Percentiles rank a stretch among this genome's conserved stretches.
Evolutionary conservation across 2,888 invertebrate genomes (phyloP).

Genomic region (Oeneis ivallda): DNA sequence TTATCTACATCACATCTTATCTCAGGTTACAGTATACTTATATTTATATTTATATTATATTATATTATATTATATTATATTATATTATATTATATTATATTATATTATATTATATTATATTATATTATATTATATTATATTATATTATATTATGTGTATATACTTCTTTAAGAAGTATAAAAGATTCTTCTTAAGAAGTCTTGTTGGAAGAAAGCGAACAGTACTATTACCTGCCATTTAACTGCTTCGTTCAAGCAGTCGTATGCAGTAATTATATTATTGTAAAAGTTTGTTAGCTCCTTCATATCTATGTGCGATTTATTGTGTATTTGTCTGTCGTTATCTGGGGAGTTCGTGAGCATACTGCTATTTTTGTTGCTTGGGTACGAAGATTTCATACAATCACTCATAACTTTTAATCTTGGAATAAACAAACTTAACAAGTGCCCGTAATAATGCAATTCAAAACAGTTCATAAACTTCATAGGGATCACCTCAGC

Average conservation of each 20-base stretch:
- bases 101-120: too few species aligned
- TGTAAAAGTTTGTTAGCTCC: constrained; percentile 36
- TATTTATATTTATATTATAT: too few species aligned
- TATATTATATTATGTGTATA: too few species aligned
- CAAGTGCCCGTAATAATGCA: constrained; percentile 38
- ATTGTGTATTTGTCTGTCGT: background rate
- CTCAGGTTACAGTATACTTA: too few species aligned
- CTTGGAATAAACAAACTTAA: constrained; percentile 32
- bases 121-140: too few species aligned
- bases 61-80: too few species aligned
- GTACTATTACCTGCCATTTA: constrained; percentile 41
- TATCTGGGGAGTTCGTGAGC: background rate
- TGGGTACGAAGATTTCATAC: constrained; percentile 29
- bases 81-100: too few species aligned
- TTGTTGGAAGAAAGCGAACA: background rate
- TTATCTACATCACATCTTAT: too few species aligned
- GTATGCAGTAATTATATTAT: constrained; percentile 37
- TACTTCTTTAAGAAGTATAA: too few species aligned
- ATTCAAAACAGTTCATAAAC: constrained; percentile 30
- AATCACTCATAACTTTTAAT: constrained; percentile 30
- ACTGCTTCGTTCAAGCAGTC: constrained; percentile 38
- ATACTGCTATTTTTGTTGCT: constrained; percentile 5
- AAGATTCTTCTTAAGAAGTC: too few species aligned
- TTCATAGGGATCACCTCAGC: constrained; percentile 11
- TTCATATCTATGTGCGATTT: constrained; percentile 24